Base-by-base conservation (phyloP, 2,797 vertebrate species). In the Anolis apletophallus region DNA sequence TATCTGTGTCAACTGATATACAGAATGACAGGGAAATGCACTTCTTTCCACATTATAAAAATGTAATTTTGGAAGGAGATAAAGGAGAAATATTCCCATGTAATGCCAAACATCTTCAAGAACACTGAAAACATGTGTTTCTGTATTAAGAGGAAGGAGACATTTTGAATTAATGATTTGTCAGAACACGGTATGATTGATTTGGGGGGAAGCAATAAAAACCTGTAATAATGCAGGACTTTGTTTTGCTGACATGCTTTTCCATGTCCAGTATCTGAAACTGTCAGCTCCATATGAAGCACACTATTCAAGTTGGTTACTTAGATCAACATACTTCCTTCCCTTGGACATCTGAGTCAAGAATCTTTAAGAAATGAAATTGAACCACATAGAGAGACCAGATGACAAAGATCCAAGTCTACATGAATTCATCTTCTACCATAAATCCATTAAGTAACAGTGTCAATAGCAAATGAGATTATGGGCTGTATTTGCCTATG, bases 161-260 rank as follows among this genome's bases (percentile, higher is more conserved):
- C 14, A 54, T 54, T 73, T 74, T 71, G 26, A 87, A 78, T 78
- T 72, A 78, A 40, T 73, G 81, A 32, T 72, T 79, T 72, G 32
- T 52, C 40, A 82, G 34, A 76, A 77, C 21, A 46, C 34, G 72
- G 26, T 79, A 64, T 72, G 81, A 83, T 36, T 79, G 29, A 78
- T 34, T 34, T 73, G 21, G 21, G 19, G 23, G 19, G 72, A 32
- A 57, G 36, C 67, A 69, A 17, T 1, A n/a, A 3, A 77, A 59
- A 78, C 61, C 16, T 26, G 52, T 36, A 16, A 64, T 9, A 64
- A 9, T 64, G 61, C 61, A 64, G 61, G 6, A 26, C 52, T 78
- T 77, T 76, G 64, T 29, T 68, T 68, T 57, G 12, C 2, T 50
- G 11, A 16, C 50, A 9, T 29, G 3, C 23, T 83, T 57, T 85